Evolutionary conservation across 2,888 invertebrate genomes (phyloP), one percentile per base, ranked within the genome.

Genomic region (Ypsolopha sequella): DNA sequence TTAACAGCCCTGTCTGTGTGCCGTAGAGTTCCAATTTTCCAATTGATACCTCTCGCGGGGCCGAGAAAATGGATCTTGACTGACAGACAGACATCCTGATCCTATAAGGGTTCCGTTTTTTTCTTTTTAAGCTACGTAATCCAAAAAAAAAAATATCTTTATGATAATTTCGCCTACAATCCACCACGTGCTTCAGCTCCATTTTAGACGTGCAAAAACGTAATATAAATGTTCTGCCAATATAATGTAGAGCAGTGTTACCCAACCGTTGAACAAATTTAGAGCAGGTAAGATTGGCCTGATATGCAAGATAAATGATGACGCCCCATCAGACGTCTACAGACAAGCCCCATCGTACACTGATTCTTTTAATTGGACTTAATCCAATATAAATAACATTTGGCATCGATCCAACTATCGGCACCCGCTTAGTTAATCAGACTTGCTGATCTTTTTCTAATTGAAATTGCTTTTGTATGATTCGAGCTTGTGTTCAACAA

Each of bases 301-400:
- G 75, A 74, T 76, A 73, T 69, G 65, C 63, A 66, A 79, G 73
- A 79, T 76, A 71, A 76, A 82, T 73, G 75, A 79, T 77, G 75
- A 14, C 13, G 47, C 36, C 11, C 39, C 41, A 49, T 49, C 39
- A 14, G 24, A 63, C 57, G 66, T 65, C 59, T 65, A 66, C 65
- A 65, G 68, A 70, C 68, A 60, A 54, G 57, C 60, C 68, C n/a
- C 52, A 68, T 68, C 63, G 66, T 68, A 72, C 65, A 64, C 68
- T 58, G 70, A 70, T 77, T 76, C 75, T 81, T 82, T 84, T 86
- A 85, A 86, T 85, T 86, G 86, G 86, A 84, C 76, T 65, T 78
- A 81, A 82, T 86, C 86, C 85, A 85, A 84, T 81, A 77, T 78
- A 80, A 82, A 85, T 78, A 84, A 78, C 80, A 77, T 74, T 73